Evolutionary conservation across 1,140 invertebrate genomes (phyloP), one percentile per base, ranked within the genome.

Genomic region (Hycleus phaleratus): DNA sequence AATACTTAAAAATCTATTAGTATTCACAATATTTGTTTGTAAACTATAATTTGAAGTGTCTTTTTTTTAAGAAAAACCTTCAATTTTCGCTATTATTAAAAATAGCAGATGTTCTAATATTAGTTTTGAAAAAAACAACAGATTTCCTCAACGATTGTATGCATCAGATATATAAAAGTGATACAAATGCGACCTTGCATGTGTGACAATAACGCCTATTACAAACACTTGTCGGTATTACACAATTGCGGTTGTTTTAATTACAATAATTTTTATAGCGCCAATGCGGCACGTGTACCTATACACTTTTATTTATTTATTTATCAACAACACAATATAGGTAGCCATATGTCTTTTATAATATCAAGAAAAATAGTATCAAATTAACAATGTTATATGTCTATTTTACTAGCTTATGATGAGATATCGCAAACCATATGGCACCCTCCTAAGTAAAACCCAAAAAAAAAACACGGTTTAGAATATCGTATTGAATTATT

Each of bases 371-470:
- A 52, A 52, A 44, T 44, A 39, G 38, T 52, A 44, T 52, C 45
- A 52, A 44, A 52, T 52, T 52, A 52, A 52, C 38, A 52, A 26
- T 52, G 40, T 52, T 40, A 32, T 32, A 32, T 32, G 32, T 32
- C 32, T 32, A 32, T 32, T 32, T 32, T 11, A 49, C 26, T 40
- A 38, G 50, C 50, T 43, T 52, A 32, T 1, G 4, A 32, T 32
- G 32, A 43, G 50, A 52, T 44, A 43, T 26, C 50, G 50, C 50
- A 39, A 52, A 43, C 50, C 50, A 52, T 52, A 52, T 52, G 50
- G 50, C 45, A 52, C 32, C 40, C 50, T 32, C 32, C 32, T 32
- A 32, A 32, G 32, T 7, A 32, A 32, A 18, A 18, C 18, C 32
- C 32, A 7, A 32, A 32, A 32, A 52, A 43, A 52, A 52, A 26